These are phyloP conservation scores for Lepidurus apus DNA, from an alignment of 1,140 invertebrate species.

Conservation along the genomic window DNA sequence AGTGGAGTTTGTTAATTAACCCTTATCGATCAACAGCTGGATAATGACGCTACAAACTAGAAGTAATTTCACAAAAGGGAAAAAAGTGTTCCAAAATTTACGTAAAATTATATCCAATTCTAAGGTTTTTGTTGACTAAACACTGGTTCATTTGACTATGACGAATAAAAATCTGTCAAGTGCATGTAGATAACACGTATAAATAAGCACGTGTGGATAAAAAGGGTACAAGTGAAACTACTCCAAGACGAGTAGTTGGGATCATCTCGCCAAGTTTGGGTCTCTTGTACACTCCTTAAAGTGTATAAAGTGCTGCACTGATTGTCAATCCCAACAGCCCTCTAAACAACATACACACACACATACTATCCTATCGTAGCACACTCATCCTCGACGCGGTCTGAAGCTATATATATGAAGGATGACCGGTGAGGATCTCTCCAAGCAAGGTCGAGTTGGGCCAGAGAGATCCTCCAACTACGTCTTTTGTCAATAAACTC, in stretches of 20 bases:
- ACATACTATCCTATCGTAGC: not conserved
- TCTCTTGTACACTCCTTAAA: not conserved
- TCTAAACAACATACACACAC: slow-evolving; percentile 11
- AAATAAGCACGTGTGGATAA: no score
- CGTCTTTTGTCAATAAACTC: slow-evolving; percentile 19
- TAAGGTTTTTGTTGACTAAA: no score
- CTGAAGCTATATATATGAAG: not conserved
- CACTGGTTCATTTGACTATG: no score
- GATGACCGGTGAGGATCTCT: slow-evolving; percentile 20
- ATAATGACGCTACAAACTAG: no score
- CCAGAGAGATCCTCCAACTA: slow-evolving; percentile 2
- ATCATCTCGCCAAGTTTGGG: not conserved
- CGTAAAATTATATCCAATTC: no score
- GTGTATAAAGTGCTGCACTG: slow-evolving; percentile 2
- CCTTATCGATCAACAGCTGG: no score
- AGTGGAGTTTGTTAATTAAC: no score
- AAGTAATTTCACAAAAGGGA: no score
- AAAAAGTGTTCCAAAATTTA: no score
- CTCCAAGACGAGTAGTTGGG: not conserved
- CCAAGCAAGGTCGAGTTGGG: slow-evolving; percentile 20
- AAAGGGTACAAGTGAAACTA: not conserved
- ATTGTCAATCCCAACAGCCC: slow-evolving; percentile 21
- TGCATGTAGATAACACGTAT: no score
- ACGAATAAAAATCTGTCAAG: no score
- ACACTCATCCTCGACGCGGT: not conserved